Evolutionary conservation across 2,113 vertebrate species (phyloP), one percentile per base, ranked within the genome.

Genomic region (Corynorhinus townsendii): DNA sequence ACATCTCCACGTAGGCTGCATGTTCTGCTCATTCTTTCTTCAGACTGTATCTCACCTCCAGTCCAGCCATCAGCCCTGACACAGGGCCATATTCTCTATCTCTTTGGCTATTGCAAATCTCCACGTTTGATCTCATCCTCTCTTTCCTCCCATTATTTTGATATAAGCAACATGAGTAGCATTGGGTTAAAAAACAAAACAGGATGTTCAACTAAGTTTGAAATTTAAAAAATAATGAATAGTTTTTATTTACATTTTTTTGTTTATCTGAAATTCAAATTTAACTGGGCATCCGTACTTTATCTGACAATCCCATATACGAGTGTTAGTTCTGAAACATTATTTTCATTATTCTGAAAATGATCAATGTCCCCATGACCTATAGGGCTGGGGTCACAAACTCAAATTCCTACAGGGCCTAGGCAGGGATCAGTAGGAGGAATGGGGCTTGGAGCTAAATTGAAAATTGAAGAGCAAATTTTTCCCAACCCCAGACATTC

Each of bases 51-150:
- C 33, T 47, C 12, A 10, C 33, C n/a, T 82, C 24, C 33, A 16
- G 0, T 15, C n/a, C 66, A 38, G 15, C 56, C 7, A 3, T 30
- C 49, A 45, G 26, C 4, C 26, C 7, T 6, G 0, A 0, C 43
- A 7, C 5, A 47, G 10, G 72, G 72, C 35, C 0, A 0, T 3
- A 0, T 15, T 1, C 9, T 5, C 85, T 2, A 6, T 69, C 2
- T 69, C 38, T 19, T 40, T 35, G 40, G 11, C 40, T 47, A 8
- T 12, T 45, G 7, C 59, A 59, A 15, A 3, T 12, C 10, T 59
- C 56, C 24, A 40, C 4, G 3, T 69, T 71, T 35, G 30, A 52
- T 19, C 33, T 49, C 11, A 19, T 15, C 17, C 17, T 93, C 11
- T 33, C 17, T 66, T 52, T 69, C 83, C 45, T 71, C 80, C 16